Evolutionary conservation across 2,888 invertebrate species (phyloP).

Genomic region (Horisme vitalbata): DNA sequence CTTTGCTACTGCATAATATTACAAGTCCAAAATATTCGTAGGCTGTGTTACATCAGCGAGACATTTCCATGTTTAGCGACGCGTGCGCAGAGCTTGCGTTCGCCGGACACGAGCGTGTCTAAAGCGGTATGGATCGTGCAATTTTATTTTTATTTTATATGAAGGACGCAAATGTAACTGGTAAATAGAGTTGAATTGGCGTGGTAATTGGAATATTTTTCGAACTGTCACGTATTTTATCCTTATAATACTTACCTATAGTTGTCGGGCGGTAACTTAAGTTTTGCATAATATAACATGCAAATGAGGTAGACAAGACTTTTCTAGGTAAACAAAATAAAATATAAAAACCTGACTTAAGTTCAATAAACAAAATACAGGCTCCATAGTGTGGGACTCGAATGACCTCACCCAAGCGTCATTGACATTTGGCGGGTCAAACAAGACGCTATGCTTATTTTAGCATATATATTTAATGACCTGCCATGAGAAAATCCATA

Average conservation of each 20-base stretch:
- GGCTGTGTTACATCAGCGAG: constrained; percentile 34
- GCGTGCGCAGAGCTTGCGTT: constrained; percentile 13
- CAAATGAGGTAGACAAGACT: too few relatives aligned
- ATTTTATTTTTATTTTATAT: constrained; percentile 19
- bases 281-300: too few relatives aligned
- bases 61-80: constrained; percentile 38
- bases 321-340: background rate
- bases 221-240: background rate
- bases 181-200: constrained; percentile 5
- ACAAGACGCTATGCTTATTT: constrained; percentile 9
- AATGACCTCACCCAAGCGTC: constrained; percentile 28
- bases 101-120: constrained; percentile 25
- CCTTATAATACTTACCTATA: too few relatives aligned
- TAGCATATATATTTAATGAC: constrained; percentile 12
- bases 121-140: constrained; percentile 19
- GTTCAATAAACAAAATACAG: constrained; percentile 5
- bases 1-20: constrained; percentile 17
- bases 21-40: constrained; percentile 26
- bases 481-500: constrained; percentile 9
- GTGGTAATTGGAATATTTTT: constrained; percentile 11
- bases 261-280: too few relatives aligned
- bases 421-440: constrained; percentile 33
- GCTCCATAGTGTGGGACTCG: constrained; percentile 1
- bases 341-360: background rate
- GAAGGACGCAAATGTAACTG: constrained; percentile 7